Base-by-base conservation (phyloP, 2,888 invertebrate species). In the Lordiphosa andalusiaca region DNA sequence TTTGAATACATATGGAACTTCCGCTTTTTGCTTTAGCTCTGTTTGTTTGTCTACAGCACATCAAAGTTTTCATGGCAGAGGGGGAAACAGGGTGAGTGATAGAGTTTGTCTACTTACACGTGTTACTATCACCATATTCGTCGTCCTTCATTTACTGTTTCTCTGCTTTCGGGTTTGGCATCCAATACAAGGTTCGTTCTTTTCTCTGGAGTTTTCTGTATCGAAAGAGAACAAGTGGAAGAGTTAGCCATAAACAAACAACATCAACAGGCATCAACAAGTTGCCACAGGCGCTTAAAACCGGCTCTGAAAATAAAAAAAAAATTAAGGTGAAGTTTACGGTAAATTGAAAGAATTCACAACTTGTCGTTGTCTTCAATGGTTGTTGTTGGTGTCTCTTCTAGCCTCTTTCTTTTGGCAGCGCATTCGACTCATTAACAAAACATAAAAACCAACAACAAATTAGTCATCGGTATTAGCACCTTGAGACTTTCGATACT, bases 121-220 rank as follows among this genome's bases (percentile, higher is more conserved):
- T 92, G 93, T 94, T 91, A 94, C 93, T 91, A 94, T 94, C 92
- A 94, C 93, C 93, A 94, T 93, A 91, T 91, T 92, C 91, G 84
- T 86, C 91, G 83, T 86, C 87, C 90, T 88, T 90, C 89, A 90
- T 90, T 89, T 89, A 89, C 89, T 86, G 78, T 60, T 73, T 76
- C 53, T 66, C 67, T 52, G 63, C n/a, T 71, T 64, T 48, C 53
- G 62, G 63, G 40, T 46, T 25, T n/a, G 44, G 50, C 16, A n/a
- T 49, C 19, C 13, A 6, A n/a, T 36, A 41, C 64, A 42, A 33
- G 35, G 13, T 42, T 38, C 10, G 10, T 47, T 16, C 23, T 38
- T 13, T 13, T 38, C 4, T 37, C 23, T 25, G n/a, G 13, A 49
- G 49, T 38, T 39, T 65, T 50, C 63, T 63, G 57, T 63, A 50